Evolutionary conservation across 2,888 invertebrate genomes (phyloP), one percentile per base, ranked within the genome.

Genomic region (Hydriomena furcata): DNA sequence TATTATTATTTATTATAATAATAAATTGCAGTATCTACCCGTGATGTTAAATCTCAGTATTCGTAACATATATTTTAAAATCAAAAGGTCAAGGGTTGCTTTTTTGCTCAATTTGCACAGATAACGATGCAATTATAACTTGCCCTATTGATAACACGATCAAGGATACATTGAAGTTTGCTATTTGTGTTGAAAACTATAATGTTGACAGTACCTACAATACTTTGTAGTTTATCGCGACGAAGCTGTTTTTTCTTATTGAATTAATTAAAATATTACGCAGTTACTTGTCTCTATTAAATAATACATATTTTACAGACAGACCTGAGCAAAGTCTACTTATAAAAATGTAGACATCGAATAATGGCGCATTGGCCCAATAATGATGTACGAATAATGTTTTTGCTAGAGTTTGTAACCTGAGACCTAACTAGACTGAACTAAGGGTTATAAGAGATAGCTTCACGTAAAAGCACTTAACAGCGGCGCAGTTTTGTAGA

Each of bases 81-180:
- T 17, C n/a, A n/a, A 27, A 10, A 38, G 10, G 17, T 24, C 38
- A n/a, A n/a, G n/a, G n/a, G n/a, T 31, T 41, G 30, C 24, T 21
- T 13, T 27, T 38, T 38, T 25, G n/a, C 40, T 27, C 30, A 30
- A 30, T 30, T 17, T 23, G 31, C 8, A 11, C 7, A 30, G 53
- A 44, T 48, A 44, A 27, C 21, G 41, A 23, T 35, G 35, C 45
- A 52, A 52, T 58, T 55, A 60, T 58, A 54, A 35, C 27, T 57
- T 60, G 57, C 52, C 58, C 53, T 49, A 44, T 47, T 58, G 59
- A 62, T 61, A 61, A 61, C 37, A 42, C 35, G 40, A 56, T 58
- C 52, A 56, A 60, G 44, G 57, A 55, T 52, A 35, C 52, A 49
- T 34, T 45, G 7, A 38, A 24, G 20, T 27, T 34, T 23, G 27